Percentiles rank a stretch among this genome's conserved stretches.
These are phyloP conservation scores for Macrocentrus cingulum DNA, from an alignment of 1,140 invertebrate genomes.

Conservation along the genomic window DNA sequence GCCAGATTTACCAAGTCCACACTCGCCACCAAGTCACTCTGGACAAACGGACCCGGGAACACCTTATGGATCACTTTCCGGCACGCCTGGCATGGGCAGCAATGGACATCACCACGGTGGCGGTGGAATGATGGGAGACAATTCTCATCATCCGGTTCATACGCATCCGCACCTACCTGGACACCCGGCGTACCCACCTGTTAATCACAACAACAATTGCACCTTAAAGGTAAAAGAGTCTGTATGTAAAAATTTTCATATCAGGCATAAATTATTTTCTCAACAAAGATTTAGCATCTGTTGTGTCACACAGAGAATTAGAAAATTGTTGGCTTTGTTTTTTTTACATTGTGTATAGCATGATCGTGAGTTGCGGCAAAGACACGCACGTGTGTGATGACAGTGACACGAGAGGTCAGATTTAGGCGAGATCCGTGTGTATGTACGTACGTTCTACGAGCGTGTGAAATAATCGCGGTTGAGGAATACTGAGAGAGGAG, in stretches of 20 bases:
- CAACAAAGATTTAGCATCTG: not conserved
- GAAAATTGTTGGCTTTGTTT: too few relatives aligned
- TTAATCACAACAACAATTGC: constrained; percentile 59
- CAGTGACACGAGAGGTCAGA: constrained; percentile 11
- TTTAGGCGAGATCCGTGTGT: not conserved
- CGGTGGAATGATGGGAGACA: constrained; percentile 48
- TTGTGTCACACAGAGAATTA: too few relatives aligned
- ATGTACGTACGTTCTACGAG: constrained; percentile 1
- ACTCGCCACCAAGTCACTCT: constrained; percentile 43
- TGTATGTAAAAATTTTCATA: not conserved
- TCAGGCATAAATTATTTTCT: not conserved
- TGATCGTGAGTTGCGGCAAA: not conserved
- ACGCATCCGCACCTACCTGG: constrained; percentile 53
- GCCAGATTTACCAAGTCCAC: constrained; percentile 51
- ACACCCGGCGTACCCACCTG: constrained; percentile 52
- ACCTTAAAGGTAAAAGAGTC: constrained; percentile 50
- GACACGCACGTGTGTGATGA: not conserved
- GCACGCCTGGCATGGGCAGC: constrained; percentile 48
- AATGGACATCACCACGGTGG: constrained; percentile 53
- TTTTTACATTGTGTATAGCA: not conserved
- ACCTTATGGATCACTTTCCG: constrained; percentile 45
- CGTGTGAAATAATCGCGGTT: constrained; percentile 11
- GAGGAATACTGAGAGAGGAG: constrained; percentile 11
- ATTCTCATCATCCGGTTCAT: constrained; percentile 51
- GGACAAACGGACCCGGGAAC: constrained; percentile 34